Evolutionary conservation across 2,797 vertebrate species (phyloP).

Genomic region (Triplophysa yarkandensis): DNA sequence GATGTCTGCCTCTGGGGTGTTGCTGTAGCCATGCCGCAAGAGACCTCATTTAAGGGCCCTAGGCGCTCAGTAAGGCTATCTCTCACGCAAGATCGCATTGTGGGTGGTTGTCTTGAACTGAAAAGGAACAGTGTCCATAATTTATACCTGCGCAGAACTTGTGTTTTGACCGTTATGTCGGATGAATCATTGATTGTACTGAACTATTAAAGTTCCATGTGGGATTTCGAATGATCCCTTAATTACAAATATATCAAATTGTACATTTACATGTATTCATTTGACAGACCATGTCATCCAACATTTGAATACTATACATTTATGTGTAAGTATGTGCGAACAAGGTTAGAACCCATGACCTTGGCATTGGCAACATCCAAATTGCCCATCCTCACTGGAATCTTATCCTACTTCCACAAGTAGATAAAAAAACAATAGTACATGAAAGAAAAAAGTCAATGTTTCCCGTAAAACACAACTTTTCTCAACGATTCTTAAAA

Average conservation of each 20-base stretch:
- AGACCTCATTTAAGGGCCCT: constrained; percentile 37
- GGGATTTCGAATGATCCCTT: not conserved
- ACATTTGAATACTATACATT: too few species aligned
- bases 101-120: too few species aligned
- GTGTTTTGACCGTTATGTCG: too few species aligned
- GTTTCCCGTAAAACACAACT: constrained; percentile 10
- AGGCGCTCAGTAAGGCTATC: constrained; percentile 25
- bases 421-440: not conserved
- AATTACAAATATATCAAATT: not conserved
- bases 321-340: too few species aligned
- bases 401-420: not conserved
- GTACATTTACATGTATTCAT: too few species aligned
- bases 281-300: too few species aligned
- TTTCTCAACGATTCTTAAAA: not conserved
- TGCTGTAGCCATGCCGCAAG: constrained; percentile 41
- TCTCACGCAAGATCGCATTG: constrained; percentile 28
- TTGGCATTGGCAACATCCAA: too few species aligned
- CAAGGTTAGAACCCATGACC: too few species aligned
- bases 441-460: not conserved
- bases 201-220: not conserved
- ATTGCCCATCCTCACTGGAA: not conserved
- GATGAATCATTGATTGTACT: too few species aligned
- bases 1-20: constrained; percentile 46
- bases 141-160: too few species aligned
- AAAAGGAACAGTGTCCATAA: too few species aligned